phyloP scores from a whole-genome alignment of 2,888 invertebrate genomes.

The Trissolcus japonicus region DNA sequence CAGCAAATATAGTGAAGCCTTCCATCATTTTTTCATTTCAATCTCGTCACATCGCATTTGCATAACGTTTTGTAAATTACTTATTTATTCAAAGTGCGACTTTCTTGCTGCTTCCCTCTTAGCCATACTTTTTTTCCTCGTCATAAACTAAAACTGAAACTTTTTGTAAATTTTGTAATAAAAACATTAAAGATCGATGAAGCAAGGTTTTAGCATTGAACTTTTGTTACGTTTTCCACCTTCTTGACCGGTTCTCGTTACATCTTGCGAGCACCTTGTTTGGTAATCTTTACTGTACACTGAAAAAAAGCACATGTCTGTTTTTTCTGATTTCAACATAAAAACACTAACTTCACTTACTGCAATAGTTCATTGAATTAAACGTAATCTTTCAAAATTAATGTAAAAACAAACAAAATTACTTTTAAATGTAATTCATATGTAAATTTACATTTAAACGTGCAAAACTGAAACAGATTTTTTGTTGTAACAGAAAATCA shows the following conservation, averaged over 20 bases:
- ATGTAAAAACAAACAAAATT: too few relatives aligned
- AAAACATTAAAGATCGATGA: conserved; percentile 29
- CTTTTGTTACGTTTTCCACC: conserved; percentile 18
- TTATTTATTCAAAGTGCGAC: conserved; percentile 23
- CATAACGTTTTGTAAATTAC: conserved; percentile 20
- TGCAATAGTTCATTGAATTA: too few relatives aligned
- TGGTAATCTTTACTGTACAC: not conserved
- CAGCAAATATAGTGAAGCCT: too few relatives aligned
- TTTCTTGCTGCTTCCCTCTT: conserved; percentile 36
- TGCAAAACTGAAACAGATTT: too few relatives aligned
- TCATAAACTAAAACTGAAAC: conserved; percentile 24
- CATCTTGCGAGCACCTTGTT: conserved; percentile 1
- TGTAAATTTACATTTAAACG: too few relatives aligned
- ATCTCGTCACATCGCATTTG: conserved; percentile 29
- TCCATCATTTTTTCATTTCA: conserved; percentile 14
- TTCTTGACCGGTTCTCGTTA: conserved; percentile 14
- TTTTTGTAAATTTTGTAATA: conserved; percentile 48
- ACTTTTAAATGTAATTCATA: too few relatives aligned
- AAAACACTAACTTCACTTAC: too few relatives aligned
- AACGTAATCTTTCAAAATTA: too few relatives aligned
- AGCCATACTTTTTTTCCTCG: conserved; percentile 20
- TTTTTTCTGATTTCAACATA: too few relatives aligned
- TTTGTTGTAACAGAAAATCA: too few relatives aligned
- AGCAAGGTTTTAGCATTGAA: conserved; percentile 22
- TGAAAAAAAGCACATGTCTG: too few relatives aligned